A percentile compares a stretch with the other conserved stretches of the same genome.
Evolutionary conservation across 2,888 invertebrate species (phyloP).

Genomic region (Nomada fucata): DNA sequence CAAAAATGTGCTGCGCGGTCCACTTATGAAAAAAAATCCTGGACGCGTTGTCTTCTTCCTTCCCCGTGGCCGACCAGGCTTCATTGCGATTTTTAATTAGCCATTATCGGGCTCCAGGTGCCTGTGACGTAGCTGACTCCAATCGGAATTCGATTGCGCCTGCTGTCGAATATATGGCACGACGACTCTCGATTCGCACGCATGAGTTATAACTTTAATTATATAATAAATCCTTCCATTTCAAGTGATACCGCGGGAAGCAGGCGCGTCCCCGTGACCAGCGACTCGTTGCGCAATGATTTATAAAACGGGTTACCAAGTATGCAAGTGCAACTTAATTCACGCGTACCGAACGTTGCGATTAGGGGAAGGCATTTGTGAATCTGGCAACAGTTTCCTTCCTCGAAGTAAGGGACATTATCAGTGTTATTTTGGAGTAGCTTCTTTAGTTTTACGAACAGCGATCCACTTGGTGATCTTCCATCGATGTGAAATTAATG

Average conservation of each 20-base stretch:
- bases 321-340: no score
- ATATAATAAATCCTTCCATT: constrained; percentile 54
- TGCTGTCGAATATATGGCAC: constrained; percentile 32
- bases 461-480: no score
- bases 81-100: constrained; percentile 65
- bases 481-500: no score
- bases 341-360: no score
- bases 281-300: no score
- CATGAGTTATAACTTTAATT: constrained; percentile 61
- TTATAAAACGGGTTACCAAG: no score
- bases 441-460: no score
- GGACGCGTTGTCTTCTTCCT: constrained; percentile 3
- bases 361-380: no score
- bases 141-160: constrained; percentile 45
- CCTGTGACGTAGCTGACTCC: constrained; percentile 46
- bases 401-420: no score
- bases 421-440: no score
- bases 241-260: constrained; percentile 10
- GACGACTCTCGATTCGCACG: constrained; percentile 16
- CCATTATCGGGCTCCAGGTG: constrained; percentile 55
- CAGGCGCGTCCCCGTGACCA: constrained; percentile 16
- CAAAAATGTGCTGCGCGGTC: constrained; percentile 49
- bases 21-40: constrained; percentile 66
- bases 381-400: no score
- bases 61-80: background rate